These are phyloP conservation scores for Lophura nycthemera DNA, from an alignment of 2,113 vertebrate genomes.

Conservation along the genomic window DNA sequence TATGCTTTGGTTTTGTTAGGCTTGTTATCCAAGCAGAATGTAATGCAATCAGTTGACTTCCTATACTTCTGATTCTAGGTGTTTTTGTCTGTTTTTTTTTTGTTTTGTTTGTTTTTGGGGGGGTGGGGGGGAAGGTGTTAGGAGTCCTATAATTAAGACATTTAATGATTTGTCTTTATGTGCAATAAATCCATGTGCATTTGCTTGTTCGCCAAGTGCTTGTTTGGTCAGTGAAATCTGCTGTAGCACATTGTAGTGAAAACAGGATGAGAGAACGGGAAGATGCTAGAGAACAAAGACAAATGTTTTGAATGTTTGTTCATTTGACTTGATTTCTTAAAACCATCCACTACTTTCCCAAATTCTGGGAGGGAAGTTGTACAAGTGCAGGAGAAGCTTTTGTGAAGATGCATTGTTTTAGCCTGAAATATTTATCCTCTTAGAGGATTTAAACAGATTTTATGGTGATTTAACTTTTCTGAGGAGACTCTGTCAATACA, in stretches of 20 bases:
- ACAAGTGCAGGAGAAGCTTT: background rate
- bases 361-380: background rate
- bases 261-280: background rate
- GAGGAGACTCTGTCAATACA: background rate
- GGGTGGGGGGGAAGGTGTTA: background rate
- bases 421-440: background rate
- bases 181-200: background rate
- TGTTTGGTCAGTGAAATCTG: background rate
- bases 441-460: slow-evolving; percentile 5
- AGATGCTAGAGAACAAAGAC: background rate
- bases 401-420: background rate
- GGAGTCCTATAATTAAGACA: background rate
- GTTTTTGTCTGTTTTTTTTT: background rate
- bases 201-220: background rate
- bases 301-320: background rate
- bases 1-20: background rate
- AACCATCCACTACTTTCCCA: background rate
- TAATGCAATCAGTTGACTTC: background rate
- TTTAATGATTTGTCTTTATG: background rate
- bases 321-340: background rate
- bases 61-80: background rate
- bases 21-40: background rate
- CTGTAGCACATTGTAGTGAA: background rate
- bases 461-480: slow-evolving; percentile 10
- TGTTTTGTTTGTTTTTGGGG: background rate